phyloP scores from a whole-genome alignment of 2,113 vertebrate species.

The Ascaphus truei region DNA sequence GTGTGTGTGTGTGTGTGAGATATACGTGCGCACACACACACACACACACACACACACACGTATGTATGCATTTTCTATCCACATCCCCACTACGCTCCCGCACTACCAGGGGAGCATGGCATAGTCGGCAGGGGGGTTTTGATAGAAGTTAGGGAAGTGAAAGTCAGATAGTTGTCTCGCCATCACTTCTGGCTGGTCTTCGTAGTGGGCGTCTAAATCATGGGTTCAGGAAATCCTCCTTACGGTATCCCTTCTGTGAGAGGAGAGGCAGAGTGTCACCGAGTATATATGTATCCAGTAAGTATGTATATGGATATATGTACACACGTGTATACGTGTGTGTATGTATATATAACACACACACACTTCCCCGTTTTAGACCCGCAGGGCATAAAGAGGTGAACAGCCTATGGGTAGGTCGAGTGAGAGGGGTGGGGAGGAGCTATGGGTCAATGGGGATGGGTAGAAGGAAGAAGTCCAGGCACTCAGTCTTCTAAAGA shows the following conservation, averaged over 20 bases:
- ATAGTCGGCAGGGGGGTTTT: background rate
- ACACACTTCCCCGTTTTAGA: no score
- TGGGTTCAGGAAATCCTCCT: constrained; percentile 66
- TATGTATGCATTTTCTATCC: background rate
- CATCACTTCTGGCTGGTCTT: background rate
- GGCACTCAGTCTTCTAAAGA: no score
- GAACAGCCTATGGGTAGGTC: no score
- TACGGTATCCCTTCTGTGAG: constrained; percentile 70
- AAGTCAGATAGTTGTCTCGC: background rate
- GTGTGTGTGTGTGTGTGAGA: no score
- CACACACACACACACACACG: background rate
- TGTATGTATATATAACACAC: no score
- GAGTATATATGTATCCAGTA: no score
- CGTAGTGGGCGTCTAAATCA: constrained; percentile 29
- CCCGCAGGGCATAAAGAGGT: no score
- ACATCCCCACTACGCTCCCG: background rate
- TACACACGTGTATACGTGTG: no score
- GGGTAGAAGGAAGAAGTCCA: no score
- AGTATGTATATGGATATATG: no score
- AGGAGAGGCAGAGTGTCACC: background rate
- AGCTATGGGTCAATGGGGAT: no score
- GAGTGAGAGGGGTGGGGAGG: no score
- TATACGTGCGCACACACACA: background rate
- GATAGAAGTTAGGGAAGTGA: background rate
- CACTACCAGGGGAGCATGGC: background rate